Percentiles rank a stretch among this genome's conserved stretches.
Conservation (phyloP, 1,140 invertebrate species). For the Drosophila parabipectinata region DNA sequence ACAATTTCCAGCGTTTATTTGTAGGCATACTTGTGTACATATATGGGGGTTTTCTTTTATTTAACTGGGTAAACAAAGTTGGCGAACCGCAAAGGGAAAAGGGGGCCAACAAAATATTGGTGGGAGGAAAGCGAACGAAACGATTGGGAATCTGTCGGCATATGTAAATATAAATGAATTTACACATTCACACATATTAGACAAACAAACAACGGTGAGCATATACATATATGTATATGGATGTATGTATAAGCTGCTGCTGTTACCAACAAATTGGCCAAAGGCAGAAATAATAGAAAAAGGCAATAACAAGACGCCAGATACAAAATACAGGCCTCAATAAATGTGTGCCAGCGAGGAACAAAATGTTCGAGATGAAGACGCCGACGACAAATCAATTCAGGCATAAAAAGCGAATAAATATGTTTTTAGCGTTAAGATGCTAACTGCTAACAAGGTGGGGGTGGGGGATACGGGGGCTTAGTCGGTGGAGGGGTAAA, state of each 20-base stretch:
- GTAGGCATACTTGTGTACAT: constrained; percentile 16
- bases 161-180: constrained; percentile 72
- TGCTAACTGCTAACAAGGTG: constrained; percentile 79
- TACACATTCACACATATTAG: constrained; percentile 66
- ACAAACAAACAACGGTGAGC: constrained; percentile 36
- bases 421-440: constrained; percentile 81
- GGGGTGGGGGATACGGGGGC: constrained; percentile 12
- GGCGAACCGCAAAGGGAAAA: constrained; percentile 60
- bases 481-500: not conserved
- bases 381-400: constrained; percentile 81
- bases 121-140: constrained; percentile 27
- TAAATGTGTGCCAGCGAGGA: constrained; percentile 62
- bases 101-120: constrained; percentile 2
- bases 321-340: constrained; percentile 56
- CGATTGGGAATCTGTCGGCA: constrained; percentile 64
- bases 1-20: constrained; percentile 53
- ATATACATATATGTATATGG: not conserved
- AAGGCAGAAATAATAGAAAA: constrained; percentile 44
- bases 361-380: constrained; percentile 62
- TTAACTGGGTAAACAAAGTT: constrained; percentile 72
- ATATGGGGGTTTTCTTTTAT: constrained; percentile 46
- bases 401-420: constrained; percentile 83
- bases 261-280: constrained; percentile 47
- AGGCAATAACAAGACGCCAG: constrained; percentile 48
- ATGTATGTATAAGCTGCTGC: not conserved